Conservation (phyloP, 2,113 vertebrate genomes). For the Ancistrus triradiatus region DNA sequence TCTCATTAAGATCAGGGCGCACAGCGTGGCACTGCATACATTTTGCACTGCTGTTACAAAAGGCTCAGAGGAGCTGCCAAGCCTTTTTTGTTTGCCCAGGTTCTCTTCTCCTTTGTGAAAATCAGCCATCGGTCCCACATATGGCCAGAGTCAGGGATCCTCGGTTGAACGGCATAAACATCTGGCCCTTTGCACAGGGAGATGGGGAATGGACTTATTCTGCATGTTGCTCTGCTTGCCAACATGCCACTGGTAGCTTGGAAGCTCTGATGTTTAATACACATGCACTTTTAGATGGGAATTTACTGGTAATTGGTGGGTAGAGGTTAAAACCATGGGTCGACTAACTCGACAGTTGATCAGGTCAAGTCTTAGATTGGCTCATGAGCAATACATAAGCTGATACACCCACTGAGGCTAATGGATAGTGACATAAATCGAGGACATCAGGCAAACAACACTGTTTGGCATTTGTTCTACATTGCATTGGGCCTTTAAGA, state of each 20-base stretch:
- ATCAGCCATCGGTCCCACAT: conserved; percentile 16
- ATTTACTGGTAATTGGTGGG: too few relatives aligned
- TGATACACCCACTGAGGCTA: too few relatives aligned
- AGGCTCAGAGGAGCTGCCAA: conserved; percentile 20
- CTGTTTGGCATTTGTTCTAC: too few relatives aligned
- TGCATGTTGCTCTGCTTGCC: conserved; percentile 9
- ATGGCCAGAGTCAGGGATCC: background rate
- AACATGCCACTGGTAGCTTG: conserved; percentile 25
- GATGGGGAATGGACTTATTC: conserved; percentile 44
- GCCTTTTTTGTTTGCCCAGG: background rate
- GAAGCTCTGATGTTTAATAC: too few relatives aligned
- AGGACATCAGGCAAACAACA: too few relatives aligned
- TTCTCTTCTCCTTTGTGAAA: conserved; percentile 20
- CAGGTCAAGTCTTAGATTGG: too few relatives aligned
- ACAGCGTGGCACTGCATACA: conserved; percentile 12
- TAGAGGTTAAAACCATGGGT: too few relatives aligned
- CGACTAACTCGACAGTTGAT: too few relatives aligned
- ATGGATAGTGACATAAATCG: too few relatives aligned
- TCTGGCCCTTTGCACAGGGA: conserved; percentile 43
- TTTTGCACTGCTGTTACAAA: conserved; percentile 29
- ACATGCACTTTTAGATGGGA: too few relatives aligned
- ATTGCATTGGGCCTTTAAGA: too few relatives aligned
- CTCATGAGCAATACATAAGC: too few relatives aligned
- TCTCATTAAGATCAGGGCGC: conserved; percentile 35
- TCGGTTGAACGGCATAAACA: conserved; percentile 4